Percentiles rank a stretch among this genome's conserved stretches.
phyloP scores from a whole-genome alignment of 2,797 vertebrate genomes.

The Jordanella pulchra region DNA sequence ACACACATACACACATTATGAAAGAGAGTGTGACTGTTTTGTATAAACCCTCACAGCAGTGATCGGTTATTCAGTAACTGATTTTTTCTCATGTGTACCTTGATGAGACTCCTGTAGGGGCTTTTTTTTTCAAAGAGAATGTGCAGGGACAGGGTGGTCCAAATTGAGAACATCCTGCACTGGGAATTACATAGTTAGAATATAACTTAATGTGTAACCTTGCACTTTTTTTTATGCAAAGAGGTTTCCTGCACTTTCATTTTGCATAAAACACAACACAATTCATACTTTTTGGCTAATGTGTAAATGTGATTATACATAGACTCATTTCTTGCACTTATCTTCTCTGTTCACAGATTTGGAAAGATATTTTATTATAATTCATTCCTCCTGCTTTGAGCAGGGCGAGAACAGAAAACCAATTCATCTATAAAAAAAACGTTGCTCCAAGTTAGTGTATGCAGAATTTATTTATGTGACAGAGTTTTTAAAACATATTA shows the following conservation, averaged over 20 bases:
- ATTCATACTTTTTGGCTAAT: not conserved
- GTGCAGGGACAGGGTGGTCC: not conserved
- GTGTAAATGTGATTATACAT: not conserved
- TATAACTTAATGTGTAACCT: not conserved
- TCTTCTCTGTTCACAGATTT: not conserved
- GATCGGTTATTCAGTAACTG: slow-evolving; percentile 25
- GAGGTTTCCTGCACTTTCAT: not conserved
- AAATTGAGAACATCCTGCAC: slow-evolving; percentile 4
- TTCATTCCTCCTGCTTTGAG: not conserved
- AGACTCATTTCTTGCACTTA: not conserved
- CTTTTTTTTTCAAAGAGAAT: not conserved
- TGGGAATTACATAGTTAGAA: slow-evolving; percentile 1
- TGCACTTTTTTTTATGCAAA: not conserved
- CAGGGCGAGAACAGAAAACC: not conserved
- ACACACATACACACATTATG: slow-evolving; percentile 15
- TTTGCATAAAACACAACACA: not conserved
- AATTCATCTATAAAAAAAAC: not conserved
- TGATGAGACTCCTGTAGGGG: slow-evolving; percentile 6
- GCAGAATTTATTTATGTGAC: not conserved
- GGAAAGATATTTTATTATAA: not conserved
- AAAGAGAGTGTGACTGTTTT: slow-evolving; percentile 20
- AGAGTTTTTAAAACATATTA: not conserved
- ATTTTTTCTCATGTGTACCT: slow-evolving; percentile 26
- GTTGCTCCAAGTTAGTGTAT: not conserved
- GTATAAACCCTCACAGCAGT: slow-evolving; percentile 8